Evolutionary conservation across 2,888 invertebrate genomes (phyloP).

Genomic region (Lordiphosa fenestrarum): DNA sequence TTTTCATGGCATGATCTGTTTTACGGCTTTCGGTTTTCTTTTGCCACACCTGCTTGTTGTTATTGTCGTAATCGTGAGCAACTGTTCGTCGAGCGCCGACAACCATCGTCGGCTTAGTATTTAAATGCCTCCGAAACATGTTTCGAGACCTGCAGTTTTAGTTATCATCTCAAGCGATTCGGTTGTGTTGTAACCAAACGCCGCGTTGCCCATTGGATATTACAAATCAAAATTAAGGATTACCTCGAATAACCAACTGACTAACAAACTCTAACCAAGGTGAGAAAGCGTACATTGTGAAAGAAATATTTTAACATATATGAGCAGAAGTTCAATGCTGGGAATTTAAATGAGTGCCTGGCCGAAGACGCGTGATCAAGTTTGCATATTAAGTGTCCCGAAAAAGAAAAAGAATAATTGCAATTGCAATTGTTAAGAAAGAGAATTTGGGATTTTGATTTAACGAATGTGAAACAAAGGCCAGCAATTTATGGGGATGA

Average conservation of each 20-base stretch:
- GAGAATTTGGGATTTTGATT: slow-evolving; percentile 21
- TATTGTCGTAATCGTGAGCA: slow-evolving; percentile 32
- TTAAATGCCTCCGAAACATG: slow-evolving; percentile 78
- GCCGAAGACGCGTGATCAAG: slow-evolving; percentile 39
- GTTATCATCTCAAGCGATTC: slow-evolving; percentile 71
- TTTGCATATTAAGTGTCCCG: slow-evolving; percentile 46
- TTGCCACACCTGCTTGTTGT: slow-evolving; percentile 18
- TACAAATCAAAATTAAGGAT: slow-evolving; percentile 40
- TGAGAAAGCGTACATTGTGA: slow-evolving; percentile 34
- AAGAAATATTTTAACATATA: background rate
- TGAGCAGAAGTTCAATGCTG: slow-evolving; percentile 22
- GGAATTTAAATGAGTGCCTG: slow-evolving; percentile 57
- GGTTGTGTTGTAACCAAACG: slow-evolving; percentile 56
- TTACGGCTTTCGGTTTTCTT: slow-evolving; percentile 72
- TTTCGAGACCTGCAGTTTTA: slow-evolving; percentile 78
- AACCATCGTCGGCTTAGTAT: slow-evolving; percentile 42
- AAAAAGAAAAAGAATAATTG: slow-evolving; percentile 1
- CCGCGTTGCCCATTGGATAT: slow-evolving; percentile 50
- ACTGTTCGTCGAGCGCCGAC: slow-evolving; percentile 20
- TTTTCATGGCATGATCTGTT: slow-evolving; percentile 73
- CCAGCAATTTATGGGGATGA: too few relatives aligned
- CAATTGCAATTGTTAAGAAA: background rate
- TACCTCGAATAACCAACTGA: slow-evolving; percentile 36
- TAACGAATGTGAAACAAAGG: too few relatives aligned
- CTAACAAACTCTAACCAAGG: slow-evolving; percentile 56